Base-by-base conservation (phyloP, 2,113 vertebrate genomes). In the Otocyon megalotis region DNA sequence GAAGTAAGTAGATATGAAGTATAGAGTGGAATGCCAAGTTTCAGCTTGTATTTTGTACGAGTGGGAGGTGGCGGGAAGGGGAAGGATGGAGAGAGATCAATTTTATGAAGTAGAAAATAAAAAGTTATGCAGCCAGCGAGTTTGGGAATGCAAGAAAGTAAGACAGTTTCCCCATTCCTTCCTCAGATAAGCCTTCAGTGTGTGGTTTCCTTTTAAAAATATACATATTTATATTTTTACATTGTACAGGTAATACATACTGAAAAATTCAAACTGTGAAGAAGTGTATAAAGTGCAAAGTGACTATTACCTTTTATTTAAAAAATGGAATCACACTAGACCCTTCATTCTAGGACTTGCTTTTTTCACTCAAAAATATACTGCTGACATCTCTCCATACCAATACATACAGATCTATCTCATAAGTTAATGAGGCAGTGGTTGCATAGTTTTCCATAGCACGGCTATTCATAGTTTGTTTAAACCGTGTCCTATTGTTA, bases 141-240 rank as follows among this genome's bases (percentile, higher is more conserved):
- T 86, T 90, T 92, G 54, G 19, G 54, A 92, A 90, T 53, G 14
- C 13, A 95, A 92, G 28, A 56, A 90, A 60, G 63, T 19, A 94
- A 92, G 37, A 54, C 19, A 92, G 72, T 74, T 79, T 4, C 32
- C 50, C 28, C 30, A 67, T 81, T 56, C 22, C n/a, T n/a, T 82
- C 30, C 69, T 84, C 37, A 96, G 72, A 43, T 90, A 87, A 92
- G 50, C 56, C 37, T 63, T 96, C 22, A 87, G 48, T 71, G 56
- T 76, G 26, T 85, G 72, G 4, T 84, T 96, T 96, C 30, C 76
- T 76, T 96, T 72, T 90, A 58, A 86, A 80, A 88, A 94, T 35
- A 92, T 77, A 84, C 54, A 74, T 71, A 28, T 2, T 26, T 37
- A 85, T 26, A 72, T 87, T 22, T 54, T 35, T 69, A 77, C 1